Percentiles rank a stretch among this genome's conserved stretches.
These are phyloP conservation scores for Hirtodrosophila duncani DNA, from an alignment of 2,888 invertebrate genomes.

Conservation along the genomic window DNA sequence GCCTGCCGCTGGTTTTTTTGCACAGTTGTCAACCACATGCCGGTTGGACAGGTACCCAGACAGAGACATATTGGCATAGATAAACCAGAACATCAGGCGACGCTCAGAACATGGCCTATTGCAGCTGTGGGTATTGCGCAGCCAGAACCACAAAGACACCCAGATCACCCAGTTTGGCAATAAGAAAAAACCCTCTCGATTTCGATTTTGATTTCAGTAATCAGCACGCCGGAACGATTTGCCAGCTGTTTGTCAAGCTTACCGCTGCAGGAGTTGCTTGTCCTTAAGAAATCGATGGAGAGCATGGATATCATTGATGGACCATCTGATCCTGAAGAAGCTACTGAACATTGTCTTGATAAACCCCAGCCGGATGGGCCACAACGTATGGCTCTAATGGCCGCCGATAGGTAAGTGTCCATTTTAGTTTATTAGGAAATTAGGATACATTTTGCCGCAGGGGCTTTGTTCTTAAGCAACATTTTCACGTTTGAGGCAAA, in stretches of 20 bases:
- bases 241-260: conserved; percentile 81
- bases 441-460: not conserved
- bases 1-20: conserved; percentile 5
- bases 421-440: too few relatives aligned
- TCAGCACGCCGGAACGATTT: conserved; percentile 47
- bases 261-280: conserved; percentile 84
- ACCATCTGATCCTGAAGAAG: not conserved
- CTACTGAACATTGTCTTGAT: not conserved
- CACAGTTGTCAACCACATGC: conserved; percentile 24
- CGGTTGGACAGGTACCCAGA: too few relatives aligned
- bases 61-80: too few relatives aligned
- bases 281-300: conserved; percentile 79
- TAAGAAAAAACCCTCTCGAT: not conserved
- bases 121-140: conserved; percentile 58
- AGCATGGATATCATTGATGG: conserved; percentile 39
- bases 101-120: conserved; percentile 44
- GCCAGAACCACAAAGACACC: too few relatives aligned
- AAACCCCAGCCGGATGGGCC: conserved; percentile 25
- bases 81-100: conserved; percentile 8
- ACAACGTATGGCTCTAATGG: conserved; percentile 67
- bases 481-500: not conserved
- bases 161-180: too few relatives aligned
- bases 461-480: too few relatives aligned
- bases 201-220: conserved; percentile 40
- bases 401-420: conserved; percentile 62